Base-by-base conservation (phyloP, 2,888 invertebrate genomes). In the Macrostomum cliftonense region DNA sequence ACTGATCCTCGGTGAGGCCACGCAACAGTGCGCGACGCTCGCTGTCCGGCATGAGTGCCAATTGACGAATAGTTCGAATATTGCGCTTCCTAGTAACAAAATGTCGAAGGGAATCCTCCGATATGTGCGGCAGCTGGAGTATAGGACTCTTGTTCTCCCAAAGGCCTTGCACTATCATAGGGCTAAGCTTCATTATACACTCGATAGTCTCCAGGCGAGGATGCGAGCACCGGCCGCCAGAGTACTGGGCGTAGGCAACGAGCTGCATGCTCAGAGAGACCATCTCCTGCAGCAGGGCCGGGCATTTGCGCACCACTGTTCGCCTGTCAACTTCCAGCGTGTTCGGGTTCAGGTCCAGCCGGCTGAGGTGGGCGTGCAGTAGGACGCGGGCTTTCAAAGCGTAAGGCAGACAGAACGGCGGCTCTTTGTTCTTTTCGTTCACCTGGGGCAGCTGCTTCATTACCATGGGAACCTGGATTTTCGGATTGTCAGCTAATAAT, bases 271-370 rank as follows among this genome's bases (percentile, higher is more conserved):
- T 83, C 67, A 89, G 87, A 63, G 83, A 85, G 48, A 95, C 83
- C 85, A 95, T 91, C 73, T 97, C 95, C 60, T 91, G 86, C 48
- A 97, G 81, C 42, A 97, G 77, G 69, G 87, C 87, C 1, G 93
- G 91, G 67, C 86, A 84, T 67, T 91, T 87, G 57, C 81, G 82
- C 43, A 71, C 58, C 37, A 48, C 19, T 42, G 17, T 17, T 39
- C 40, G 53, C 58, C 44, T 54, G 67, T 68, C 70, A 42, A 60
- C 50, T 39, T 68, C 65, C 1, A 74, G 58, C 11, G 66, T 61
- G 20, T 62, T 57, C 9, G 64, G 61, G 19, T 67, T 67, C 12
- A 73, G 56, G 2, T 55, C 55, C 63, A 93, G 77, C 45, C 95
- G 78, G n/a, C 80, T 77, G 47, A 97, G 75, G 73, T 99, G 95